Evolutionary conservation across 2,888 invertebrate species (phyloP), one percentile per base, ranked within the genome.

Genomic region (Cheilosia vulpina): DNA sequence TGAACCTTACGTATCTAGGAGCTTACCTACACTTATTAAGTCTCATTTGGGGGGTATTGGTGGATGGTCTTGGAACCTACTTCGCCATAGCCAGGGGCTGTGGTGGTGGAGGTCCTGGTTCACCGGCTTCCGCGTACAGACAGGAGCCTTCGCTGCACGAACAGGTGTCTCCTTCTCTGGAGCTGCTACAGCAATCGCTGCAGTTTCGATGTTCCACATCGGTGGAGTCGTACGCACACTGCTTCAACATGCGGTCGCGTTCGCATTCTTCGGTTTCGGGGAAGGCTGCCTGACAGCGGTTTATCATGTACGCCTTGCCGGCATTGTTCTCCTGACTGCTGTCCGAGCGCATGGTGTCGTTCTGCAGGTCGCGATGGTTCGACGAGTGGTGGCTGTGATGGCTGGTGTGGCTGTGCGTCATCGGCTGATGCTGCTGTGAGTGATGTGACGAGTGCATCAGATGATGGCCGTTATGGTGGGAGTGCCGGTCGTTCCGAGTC

Each of bases 121-220:
- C 92, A 47, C 93, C 93, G 31, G 94, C 94, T 90, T 94, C 94
- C 1, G 94, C 94, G 88, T 94, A 94, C 72, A 94, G 91, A 88
- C 94, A 94, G 58, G 94, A 94, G 19, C 94, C 94, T 88, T 94
- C 94, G 89, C 94, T 94, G 90, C 94, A 94, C 38, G 94, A 94
- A 90, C 94, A 94, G 66, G 94, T 94, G 88, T 94, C 94, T 55
- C 93, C 93, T 63, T 93, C 93, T 89, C 89, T 93, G 87, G 92
- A 93, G 92, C 90, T 94, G 91, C 90, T 91, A 87, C 92, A 92
- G 66, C 93, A 93, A 87, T 94, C 94, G 75, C 91, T 92, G 88
- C 93, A 93, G 75, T 91, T 91, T 31, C 89, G 88, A 41, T 89
- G 89, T 65, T 89, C 89, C 19, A 82, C 88, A 55, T 85, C 80